Evolutionary conservation across 2,888 invertebrate species (phyloP).

Genomic region (Acanthosoma haemorrhoidale): DNA sequence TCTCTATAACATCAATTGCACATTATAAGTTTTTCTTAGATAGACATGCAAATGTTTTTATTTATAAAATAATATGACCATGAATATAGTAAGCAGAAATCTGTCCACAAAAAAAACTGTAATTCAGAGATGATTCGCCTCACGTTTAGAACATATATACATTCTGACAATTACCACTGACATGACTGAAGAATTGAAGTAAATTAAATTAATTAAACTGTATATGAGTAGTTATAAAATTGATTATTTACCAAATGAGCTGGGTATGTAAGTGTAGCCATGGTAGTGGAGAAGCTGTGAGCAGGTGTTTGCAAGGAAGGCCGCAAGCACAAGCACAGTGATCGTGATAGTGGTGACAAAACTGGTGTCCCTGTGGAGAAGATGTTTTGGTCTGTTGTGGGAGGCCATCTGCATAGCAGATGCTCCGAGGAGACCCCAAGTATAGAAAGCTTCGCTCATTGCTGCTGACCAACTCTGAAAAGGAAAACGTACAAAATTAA

Average conservation of each 20-base stretch:
- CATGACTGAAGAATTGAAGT: too few species aligned
- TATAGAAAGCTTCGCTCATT: constrained; percentile 79
- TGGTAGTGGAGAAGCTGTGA: constrained; percentile 65
- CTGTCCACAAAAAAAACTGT: too few species aligned
- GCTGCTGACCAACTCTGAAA: constrained; percentile 82
- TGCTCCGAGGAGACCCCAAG: constrained; percentile 79
- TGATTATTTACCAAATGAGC: constrained; percentile 70
- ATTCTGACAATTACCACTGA: too few species aligned
- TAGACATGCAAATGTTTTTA: too few species aligned
- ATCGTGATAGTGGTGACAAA: constrained; percentile 67
- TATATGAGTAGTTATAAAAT: too few species aligned
- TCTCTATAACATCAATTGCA: constrained; percentile 56
- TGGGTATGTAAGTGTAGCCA: constrained; percentile 70
- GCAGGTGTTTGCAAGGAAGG: constrained; percentile 77
- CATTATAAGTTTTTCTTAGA: too few species aligned
- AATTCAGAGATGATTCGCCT: too few species aligned
- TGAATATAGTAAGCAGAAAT: too few species aligned
- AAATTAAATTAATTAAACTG: too few species aligned
- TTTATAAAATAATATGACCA: too few species aligned
- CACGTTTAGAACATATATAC: too few species aligned
- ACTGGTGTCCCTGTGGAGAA: constrained; percentile 56
- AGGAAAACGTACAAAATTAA: too few species aligned
- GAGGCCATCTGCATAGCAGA: constrained; percentile 75
- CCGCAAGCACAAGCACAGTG: constrained; percentile 65
- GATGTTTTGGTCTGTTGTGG: constrained; percentile 65